Evolutionary conservation across 2,113 vertebrate species (phyloP).

Genomic region (Rissa tridactyla): DNA sequence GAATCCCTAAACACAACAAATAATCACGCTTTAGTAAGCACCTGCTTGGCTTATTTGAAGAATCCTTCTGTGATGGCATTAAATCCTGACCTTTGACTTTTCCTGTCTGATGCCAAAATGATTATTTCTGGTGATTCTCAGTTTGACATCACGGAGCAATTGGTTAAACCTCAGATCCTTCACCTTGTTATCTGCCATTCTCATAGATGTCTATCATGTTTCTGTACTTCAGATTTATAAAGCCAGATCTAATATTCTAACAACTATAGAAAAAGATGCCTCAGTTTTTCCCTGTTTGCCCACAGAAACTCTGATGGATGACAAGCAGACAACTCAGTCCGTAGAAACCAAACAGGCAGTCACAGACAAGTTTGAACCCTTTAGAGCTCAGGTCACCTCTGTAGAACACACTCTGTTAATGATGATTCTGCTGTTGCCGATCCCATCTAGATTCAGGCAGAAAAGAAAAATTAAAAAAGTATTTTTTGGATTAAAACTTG

Average conservation of each 20-base stretch:
- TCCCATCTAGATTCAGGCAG: not conserved
- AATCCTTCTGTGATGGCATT: conserved; percentile 30
- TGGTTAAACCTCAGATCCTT: conserved; percentile 60
- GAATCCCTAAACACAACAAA: conserved; percentile 62
- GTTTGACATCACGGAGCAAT: conserved; percentile 70
- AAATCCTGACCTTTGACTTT: conserved; percentile 67
- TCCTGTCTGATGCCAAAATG: conserved; percentile 66
- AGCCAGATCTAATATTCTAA: conserved; percentile 41
- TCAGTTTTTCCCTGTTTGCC: not conserved
- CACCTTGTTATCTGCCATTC: conserved; percentile 45
- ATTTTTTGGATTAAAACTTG: not conserved
- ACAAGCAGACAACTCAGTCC: not conserved
- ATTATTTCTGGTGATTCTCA: conserved; percentile 71
- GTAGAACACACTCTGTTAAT: not conserved
- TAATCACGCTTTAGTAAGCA: conserved; percentile 70
- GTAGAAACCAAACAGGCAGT: not conserved
- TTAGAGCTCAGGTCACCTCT: not conserved
- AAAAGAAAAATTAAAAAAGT: not conserved
- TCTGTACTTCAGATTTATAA: conserved; percentile 45
- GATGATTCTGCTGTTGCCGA: not conserved
- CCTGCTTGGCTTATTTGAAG: conserved; percentile 63
- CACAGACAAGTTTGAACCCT: not conserved
- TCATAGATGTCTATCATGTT: conserved; percentile 1
- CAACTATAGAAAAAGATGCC: not conserved
- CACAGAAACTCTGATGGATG: not conserved